Evolutionary conservation across 2,113 vertebrate species (phyloP), one percentile per base, ranked within the genome.

Genomic region (Monarcha castaneiventris): DNA sequence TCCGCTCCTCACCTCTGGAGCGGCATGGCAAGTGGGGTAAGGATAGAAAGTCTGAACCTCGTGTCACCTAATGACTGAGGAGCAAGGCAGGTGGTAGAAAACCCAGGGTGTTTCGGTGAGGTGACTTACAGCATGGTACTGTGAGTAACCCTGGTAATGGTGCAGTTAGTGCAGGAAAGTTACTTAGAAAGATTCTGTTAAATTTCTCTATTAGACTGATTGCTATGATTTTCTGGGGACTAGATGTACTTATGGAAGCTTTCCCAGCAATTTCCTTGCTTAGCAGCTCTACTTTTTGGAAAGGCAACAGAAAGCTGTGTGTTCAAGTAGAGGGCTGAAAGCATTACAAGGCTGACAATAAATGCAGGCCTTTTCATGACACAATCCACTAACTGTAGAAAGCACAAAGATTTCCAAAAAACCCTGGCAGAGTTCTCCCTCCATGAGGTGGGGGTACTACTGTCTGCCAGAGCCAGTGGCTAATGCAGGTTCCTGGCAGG

Each of bases 251-350:
- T 76, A 43, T 0, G 10, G 71, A 93, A 79, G 37, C 74, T 54
- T 95, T 93, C 56, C 44, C 49, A 66, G 62, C 39, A 44, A 85
- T 94, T 83, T 87, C 55, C 78, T 68, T 76, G 37, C 49, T 84
- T 82, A 91, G 81, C 37, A 89, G 37, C 37, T 69, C 55, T 79
- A 8, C n/a, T 27, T 69, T 91, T 69, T 85, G 77, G 66, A 90
- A 91, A 90, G 43, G 55, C n/a, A 94, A 76, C 75, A 93, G 77
- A 89, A 91, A 79, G 30, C 37, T 51, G 54, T 83, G 37, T 80
- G 67, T 94, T 95, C 51, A 73, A 6, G 13, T 23, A 72, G n/a
- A 72, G 37, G 63, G 41, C 46, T 93, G 82, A 95, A 94, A 90
- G 35, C 78, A 80, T 85, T 39, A 15, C 69, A 62, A 61, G 84